A percentile compares a stretch with the other conserved stretches of the same genome.
These are phyloP conservation scores for Drosophila serrata DNA, from an alignment of 1,140 invertebrate species.

Conservation along the genomic window DNA sequence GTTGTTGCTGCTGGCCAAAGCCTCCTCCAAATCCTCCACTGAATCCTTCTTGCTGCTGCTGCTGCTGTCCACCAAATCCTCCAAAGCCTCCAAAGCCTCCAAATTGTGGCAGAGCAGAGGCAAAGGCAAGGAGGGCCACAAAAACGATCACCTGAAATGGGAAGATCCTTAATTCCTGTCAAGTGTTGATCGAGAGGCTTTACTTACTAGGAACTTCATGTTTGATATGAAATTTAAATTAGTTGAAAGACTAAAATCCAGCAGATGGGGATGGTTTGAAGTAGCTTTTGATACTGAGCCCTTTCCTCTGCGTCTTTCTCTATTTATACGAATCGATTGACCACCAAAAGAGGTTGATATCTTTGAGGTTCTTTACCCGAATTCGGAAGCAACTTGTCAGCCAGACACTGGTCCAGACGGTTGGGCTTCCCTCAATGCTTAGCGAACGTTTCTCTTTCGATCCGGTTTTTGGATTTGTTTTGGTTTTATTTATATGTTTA, in stretches of 20 bases:
- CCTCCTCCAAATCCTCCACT: conserved; percentile 15
- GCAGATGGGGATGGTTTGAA: conserved; percentile 7
- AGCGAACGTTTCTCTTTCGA: conserved; percentile 29
- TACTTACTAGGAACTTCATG: conserved; percentile 50
- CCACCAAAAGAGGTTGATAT: background rate
- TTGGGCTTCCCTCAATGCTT: conserved; percentile 40
- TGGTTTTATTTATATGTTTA: background rate
- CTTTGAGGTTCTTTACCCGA: conserved; percentile 39
- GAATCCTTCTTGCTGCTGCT: conserved; percentile 24
- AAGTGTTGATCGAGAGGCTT: too few relatives aligned
- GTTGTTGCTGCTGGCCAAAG: conserved; percentile 26
- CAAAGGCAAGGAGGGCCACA: conserved; percentile 34
- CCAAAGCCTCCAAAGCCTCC: conserved; percentile 41
- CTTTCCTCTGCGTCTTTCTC: conserved; percentile 16
- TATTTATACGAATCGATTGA: conserved; percentile 36
- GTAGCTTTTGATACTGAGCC: conserved; percentile 19
- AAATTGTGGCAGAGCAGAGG: conserved; percentile 29
- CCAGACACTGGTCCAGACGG: conserved; percentile 43
- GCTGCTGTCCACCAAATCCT: conserved; percentile 15
- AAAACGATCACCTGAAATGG: conserved; percentile 39
- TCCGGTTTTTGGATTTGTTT: conserved; percentile 46
- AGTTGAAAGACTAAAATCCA: background rate
- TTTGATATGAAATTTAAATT: background rate
- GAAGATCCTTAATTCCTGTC: background rate
- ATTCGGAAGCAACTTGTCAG: conserved; percentile 6